phyloP scores from a whole-genome alignment of 2,888 invertebrate genomes.

The Myopa tessellatipennis region DNA sequence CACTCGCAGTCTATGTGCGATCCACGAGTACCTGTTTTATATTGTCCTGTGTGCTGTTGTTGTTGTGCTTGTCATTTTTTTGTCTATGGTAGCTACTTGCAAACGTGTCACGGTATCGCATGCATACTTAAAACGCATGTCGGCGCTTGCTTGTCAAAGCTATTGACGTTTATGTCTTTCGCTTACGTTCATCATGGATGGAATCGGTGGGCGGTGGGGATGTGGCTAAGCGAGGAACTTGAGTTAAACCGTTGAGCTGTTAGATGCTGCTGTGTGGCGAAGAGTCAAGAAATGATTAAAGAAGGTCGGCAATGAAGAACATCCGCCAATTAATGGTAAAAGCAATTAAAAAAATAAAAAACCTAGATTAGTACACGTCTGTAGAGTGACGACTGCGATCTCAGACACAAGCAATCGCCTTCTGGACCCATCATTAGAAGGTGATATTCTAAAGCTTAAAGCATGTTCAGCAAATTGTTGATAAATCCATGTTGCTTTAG shows the following conservation, averaged over 20 bases:
- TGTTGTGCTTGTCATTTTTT: conserved; percentile 11
- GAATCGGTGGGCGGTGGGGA: not conserved
- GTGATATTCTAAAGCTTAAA: no score
- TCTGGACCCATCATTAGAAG: no score
- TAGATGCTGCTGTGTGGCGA: no score
- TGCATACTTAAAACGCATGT: conserved; percentile 32
- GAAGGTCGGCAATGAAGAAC: not conserved
- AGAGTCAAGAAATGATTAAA: not conserved
- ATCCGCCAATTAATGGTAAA: not conserved
- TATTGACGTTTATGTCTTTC: not conserved
- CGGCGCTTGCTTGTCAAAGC: conserved; percentile 3
- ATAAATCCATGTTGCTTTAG: no score
- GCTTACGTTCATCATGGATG: no score
- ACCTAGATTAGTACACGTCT: not conserved
- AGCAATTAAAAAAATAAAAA: not conserved
- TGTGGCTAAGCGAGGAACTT: no score
- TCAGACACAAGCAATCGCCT: not conserved
- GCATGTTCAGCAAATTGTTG: no score
- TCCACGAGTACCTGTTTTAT: not conserved
- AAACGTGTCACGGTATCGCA: conserved; percentile 31
- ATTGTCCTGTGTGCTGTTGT: conserved; percentile 10
- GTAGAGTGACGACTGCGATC: not conserved
- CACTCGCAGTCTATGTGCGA: not conserved
- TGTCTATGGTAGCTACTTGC: conserved; percentile 20
- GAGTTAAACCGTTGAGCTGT: no score